Evolutionary conservation across 2,113 vertebrate species (phyloP).

Genomic region (Bufo bufo): DNA sequence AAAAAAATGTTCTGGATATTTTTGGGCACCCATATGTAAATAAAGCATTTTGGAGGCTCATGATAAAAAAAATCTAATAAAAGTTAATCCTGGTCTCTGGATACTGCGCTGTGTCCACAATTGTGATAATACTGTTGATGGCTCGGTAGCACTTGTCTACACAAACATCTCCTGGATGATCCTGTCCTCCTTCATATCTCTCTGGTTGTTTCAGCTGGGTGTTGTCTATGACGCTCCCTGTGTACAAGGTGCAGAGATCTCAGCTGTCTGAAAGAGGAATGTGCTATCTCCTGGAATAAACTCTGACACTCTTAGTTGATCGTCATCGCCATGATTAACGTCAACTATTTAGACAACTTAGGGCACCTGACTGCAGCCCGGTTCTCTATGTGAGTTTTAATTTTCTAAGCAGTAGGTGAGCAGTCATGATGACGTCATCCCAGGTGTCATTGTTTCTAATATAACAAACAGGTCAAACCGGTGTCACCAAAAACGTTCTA

Average conservation of each 20-base stretch:
- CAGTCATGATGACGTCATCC: neutral
- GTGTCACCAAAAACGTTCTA: neutral
- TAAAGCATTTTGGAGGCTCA: too few relatives aligned
- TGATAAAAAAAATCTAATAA: too few relatives aligned
- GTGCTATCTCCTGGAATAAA: neutral
- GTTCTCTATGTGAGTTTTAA: neutral
- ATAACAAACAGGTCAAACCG: neutral
- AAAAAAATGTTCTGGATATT: too few relatives aligned
- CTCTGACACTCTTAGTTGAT: neutral
- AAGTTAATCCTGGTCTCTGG: neutral
- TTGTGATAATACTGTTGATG: too few relatives aligned
- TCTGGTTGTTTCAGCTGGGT: neutral
- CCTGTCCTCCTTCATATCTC: neutral
- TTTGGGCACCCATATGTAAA: too few relatives aligned
- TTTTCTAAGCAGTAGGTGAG: neutral
- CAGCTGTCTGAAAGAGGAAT: neutral
- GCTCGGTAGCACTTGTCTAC: too few relatives aligned
- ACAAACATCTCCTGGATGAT: neutral
- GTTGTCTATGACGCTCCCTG: slow-evolving; percentile 13
- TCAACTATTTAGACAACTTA: neutral
- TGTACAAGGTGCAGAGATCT: neutral
- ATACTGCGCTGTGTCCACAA: too few relatives aligned
- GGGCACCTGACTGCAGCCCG: neutral
- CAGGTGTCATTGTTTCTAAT: neutral
- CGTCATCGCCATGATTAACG: neutral